These are phyloP conservation scores for Drosophila dives DNA, from an alignment of 2,888 invertebrate species.

Conservation along the genomic window DNA sequence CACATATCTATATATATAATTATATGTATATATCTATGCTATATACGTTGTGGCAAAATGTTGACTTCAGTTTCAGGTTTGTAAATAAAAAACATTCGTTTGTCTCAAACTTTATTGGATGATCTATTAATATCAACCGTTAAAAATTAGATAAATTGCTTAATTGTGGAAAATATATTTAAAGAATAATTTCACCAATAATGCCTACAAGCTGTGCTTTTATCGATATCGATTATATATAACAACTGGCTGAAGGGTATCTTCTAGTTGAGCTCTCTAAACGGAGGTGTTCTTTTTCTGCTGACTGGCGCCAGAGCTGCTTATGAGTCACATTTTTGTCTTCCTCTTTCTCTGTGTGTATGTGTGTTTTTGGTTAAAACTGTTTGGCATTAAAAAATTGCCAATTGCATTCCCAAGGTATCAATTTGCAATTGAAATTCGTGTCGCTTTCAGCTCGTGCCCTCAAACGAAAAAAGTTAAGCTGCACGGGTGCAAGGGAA, in stretches of 20 bases:
- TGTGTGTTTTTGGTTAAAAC: conserved; percentile 6
- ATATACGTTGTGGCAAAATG: not conserved
- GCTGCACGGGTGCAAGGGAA: conserved; percentile 12
- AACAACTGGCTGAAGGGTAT: not conserved
- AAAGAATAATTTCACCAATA: not conserved
- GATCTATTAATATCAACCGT: not conserved
- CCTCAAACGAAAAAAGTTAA: conserved; percentile 14
- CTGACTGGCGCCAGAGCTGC: conserved; percentile 53
- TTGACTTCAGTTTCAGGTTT: too few relatives aligned
- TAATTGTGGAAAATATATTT: not conserved
- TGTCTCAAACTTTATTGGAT: not conserved
- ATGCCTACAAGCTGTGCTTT: not conserved
- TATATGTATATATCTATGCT: not conserved
- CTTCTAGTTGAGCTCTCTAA: not conserved
- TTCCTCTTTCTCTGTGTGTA: not conserved
- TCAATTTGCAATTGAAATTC: conserved; percentile 57
- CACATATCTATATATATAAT: not conserved
- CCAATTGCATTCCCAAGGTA: conserved; percentile 58
- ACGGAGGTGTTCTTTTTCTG: conserved; percentile 27
- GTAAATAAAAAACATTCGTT: too few relatives aligned
- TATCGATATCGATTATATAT: not conserved
- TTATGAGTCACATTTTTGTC: conserved; percentile 35
- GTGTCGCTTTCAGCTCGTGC: conserved; percentile 42
- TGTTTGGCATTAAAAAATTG: conserved; percentile 33
- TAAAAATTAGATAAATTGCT: not conserved